phyloP scores from a whole-genome alignment of 1,140 invertebrate species.

The Agrypnia vestita region DNA sequence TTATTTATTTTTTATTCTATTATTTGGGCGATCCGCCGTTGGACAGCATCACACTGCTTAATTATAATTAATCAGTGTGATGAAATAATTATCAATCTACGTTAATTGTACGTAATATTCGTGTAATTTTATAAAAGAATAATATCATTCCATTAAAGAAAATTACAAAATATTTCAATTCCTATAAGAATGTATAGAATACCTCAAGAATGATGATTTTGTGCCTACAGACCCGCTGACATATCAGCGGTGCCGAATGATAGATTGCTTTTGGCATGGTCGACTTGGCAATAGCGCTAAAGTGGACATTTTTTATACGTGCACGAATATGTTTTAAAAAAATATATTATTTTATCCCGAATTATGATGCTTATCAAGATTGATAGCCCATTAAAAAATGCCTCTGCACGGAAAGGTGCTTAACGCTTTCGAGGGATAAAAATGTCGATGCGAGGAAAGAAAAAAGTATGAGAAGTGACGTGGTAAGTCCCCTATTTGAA shows the following conservation, averaged over 20 bases:
- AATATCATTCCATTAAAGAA: background rate
- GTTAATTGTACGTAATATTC: too few relatives aligned
- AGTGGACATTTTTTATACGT: slow-evolving; percentile 26
- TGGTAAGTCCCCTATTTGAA: too few relatives aligned
- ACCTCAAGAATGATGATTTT: slow-evolving; percentile 1
- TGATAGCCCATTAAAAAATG: background rate
- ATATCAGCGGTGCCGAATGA: slow-evolving; percentile 26
- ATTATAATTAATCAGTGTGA: too few relatives aligned
- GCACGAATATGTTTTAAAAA: background rate
- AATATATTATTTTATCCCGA: background rate
- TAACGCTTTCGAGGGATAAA: too few relatives aligned
- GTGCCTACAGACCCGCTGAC: background rate
- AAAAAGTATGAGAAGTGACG: too few relatives aligned
- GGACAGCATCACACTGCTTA: too few relatives aligned
- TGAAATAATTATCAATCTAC: too few relatives aligned
- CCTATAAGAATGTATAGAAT: background rate
- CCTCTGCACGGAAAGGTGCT: too few relatives aligned
- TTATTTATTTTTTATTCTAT: too few relatives aligned
- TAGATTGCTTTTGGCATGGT: slow-evolving; percentile 20
- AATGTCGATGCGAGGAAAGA: too few relatives aligned
- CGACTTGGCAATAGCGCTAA: slow-evolving; percentile 34
- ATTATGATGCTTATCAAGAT: slow-evolving; percentile 26
- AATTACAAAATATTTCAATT: background rate
- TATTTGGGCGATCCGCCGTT: too few relatives aligned
- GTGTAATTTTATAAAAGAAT: too few relatives aligned